Evolutionary conservation across 2,113 vertebrate species (phyloP), one percentile per base, ranked within the genome.

Genomic region (Misgurnus mizolepis): DNA sequence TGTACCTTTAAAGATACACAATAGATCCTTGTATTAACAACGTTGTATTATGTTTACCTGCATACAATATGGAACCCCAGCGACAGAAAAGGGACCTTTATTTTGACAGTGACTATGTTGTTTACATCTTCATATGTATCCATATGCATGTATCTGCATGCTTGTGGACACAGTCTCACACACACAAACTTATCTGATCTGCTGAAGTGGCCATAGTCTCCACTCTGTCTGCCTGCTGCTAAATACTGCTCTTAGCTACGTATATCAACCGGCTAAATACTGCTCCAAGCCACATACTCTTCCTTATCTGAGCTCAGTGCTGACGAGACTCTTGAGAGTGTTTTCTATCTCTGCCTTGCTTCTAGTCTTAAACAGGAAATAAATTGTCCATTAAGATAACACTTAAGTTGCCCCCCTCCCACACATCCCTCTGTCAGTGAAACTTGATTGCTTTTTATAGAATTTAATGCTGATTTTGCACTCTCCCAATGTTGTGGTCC

Each of bases 181-280:
- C 72, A 69, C 70, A 79, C 82, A 79, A 27, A 71, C 81, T 88
- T 90, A 93, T 93, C 92, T 90, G 90, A 91, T 92, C 83, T 82
- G 17, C 45, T 89, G 67, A 89, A 91, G 90, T 89, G 91, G 89
- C 82, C 65, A 73, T 81, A 84, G 92, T 92, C 93, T 94, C 93
- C 92, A 91, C 90, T 92, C 85, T 90, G 93, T 94, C 93, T 93
- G 82, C 90, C 90, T 88, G 80, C 90, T 88, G 82, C 74, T 86
- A 82, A 82, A 85, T 84, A 69, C 81, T 85, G 84, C 86, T 84
- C 82, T 79, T 66, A 80, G 81, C 84, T 76, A 68, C 53, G 15
- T 64, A 72, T 92, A 92, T 93, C 93, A 87, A 81, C 83, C 79
- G 78, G 79, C 83, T 84, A 84, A 84, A 70, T 79, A 67, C 80